These are phyloP conservation scores for Harpalus rubripes DNA, from an alignment of 2,888 invertebrate genomes.

Conservation along the genomic window DNA sequence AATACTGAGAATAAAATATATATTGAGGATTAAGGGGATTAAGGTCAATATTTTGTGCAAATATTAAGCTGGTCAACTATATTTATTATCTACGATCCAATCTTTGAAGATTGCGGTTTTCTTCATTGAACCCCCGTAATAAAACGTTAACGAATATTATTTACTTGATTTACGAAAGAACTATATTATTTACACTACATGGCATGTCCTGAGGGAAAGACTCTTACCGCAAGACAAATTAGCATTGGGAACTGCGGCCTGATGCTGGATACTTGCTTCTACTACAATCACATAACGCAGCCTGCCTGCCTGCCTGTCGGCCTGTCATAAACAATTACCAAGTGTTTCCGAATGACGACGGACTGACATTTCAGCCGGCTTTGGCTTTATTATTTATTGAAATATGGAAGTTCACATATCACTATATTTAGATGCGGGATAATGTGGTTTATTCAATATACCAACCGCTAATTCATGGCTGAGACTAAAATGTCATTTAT, in stretches of 20 bases:
- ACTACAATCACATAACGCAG: background rate
- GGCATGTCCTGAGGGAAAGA: background rate
- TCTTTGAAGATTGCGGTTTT: background rate
- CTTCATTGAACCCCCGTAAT: background rate
- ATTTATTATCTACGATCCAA: too few species aligned
- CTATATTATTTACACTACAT: slow-evolving; percentile 3
- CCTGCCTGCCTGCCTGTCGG: background rate
- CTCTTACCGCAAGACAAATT: slow-evolving; percentile 58
- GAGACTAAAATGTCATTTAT: slow-evolving; percentile 2
- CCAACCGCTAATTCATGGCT: background rate
- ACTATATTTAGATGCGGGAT: slow-evolving; percentile 5
- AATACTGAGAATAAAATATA: too few species aligned
- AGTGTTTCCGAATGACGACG: background rate
- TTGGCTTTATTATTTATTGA: slow-evolving; percentile 5
- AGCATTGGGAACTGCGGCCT: slow-evolving; percentile 48
- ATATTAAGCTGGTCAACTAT: too few species aligned
- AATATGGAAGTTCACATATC: slow-evolving; percentile 4
- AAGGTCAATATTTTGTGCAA: too few species aligned
- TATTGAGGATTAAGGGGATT: too few species aligned
- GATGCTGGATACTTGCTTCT: background rate
- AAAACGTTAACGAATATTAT: too few species aligned
- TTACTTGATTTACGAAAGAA: too few species aligned
- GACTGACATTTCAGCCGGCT: background rate
- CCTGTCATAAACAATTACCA: slow-evolving; percentile 38
- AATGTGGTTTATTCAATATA: slow-evolving; percentile 3